Evolutionary conservation across 2,888 invertebrate genomes (phyloP), one percentile per base, ranked within the genome.

Genomic region (Eupithecia abbreviata): DNA sequence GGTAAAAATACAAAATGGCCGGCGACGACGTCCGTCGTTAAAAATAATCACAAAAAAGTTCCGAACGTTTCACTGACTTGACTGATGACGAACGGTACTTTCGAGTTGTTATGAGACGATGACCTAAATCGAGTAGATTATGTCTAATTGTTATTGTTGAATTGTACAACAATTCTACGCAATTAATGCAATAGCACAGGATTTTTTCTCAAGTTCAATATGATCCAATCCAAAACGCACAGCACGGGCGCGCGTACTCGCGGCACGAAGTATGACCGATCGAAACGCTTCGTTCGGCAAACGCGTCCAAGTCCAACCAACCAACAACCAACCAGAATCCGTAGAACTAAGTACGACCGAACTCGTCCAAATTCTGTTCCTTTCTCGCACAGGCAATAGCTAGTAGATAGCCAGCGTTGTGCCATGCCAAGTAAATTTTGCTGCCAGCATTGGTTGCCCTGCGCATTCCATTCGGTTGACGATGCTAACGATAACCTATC

Each of bases 1-100:
- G 76, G 58, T 68, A 85, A 90, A 91, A 90, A 91, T 90, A 90
- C 93, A 94, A 94, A 90, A 94, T 94, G 94, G 94, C 94, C 90
- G 93, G 45, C 67, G 55, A 15, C 18, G 93, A 68, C 67, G 55
- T 18, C 18, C 51, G 67, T 72, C 68, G 70, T 68, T 84, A 87
- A 74, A 90, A 91, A 85, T 84, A 86, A 85, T 85, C 85, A 85
- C 84, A 80, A 79, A 73, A 73, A 76, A 62, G 62, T 6, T 30
- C 5, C 51, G 51, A 62, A 18, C 62, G 30, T 30, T 62, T 30
- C 30, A 62, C 30, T 43, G 72, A 72, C 74, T 79, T 75, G 18
- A 49, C 30, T 49, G 30, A 45, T 47, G 69, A 66, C 72, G 75
- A 76, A 62, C 12, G 18, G 6, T 0, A 62, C 49, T 71, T 78